Conservation (phyloP, 2,888 invertebrate species). For the Bellardia bayeri region DNA sequence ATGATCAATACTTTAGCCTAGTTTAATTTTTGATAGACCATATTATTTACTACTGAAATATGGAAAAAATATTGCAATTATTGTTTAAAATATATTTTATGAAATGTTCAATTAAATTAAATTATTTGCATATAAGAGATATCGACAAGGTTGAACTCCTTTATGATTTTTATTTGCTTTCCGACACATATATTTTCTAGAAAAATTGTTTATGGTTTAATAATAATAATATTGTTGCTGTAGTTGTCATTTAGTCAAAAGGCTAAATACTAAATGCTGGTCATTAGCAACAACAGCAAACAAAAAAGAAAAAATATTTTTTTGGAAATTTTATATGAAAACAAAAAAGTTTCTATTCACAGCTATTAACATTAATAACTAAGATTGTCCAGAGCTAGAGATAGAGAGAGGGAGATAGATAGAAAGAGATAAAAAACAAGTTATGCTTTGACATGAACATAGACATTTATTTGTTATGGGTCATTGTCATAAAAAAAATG, state of each 20-base stretch:
- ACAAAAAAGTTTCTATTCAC: background rate
- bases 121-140: background rate
- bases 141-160: background rate
- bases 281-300: background rate
- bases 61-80: too few species aligned
- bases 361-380: constrained; percentile 11
- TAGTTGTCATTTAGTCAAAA: constrained; percentile 4
- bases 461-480: constrained; percentile 37
- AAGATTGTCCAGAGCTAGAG: too few species aligned
- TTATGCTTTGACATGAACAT: background rate
- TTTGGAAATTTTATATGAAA: constrained; percentile 1
- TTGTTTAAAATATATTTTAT: too few species aligned
- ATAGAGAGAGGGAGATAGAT: background rate
- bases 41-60: too few species aligned
- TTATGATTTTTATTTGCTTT: background rate
- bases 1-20: too few species aligned
- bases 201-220: constrained; percentile 33
- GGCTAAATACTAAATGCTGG: constrained; percentile 43
- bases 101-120: background rate
- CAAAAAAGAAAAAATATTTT: background rate
- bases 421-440: background rate
- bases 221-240: background rate
- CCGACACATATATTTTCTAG: constrained; percentile 1
- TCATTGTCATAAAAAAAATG: constrained; percentile 34
- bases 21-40: too few species aligned